Evolutionary conservation across 35 echinoderm and acorn worm genomes (phyloP), one percentile per base, ranked within the genome.

Genomic region (Lytechinus variegatus): DNA sequence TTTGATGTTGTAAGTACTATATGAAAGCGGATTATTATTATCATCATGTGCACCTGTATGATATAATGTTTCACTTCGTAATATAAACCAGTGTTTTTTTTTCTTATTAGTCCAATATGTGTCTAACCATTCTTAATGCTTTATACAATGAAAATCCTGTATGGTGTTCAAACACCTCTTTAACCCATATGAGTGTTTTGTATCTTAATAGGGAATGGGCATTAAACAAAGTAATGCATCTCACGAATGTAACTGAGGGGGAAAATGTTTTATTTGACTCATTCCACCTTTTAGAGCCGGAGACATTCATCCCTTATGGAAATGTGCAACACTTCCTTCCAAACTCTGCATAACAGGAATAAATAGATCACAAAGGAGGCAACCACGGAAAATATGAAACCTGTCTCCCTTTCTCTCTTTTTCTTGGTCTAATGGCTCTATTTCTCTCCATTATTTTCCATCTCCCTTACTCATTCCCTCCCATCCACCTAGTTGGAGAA

Each of bases 261-360:
- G n/a, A 79, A 79, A 24, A 79, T 79, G 21, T 79, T 79, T 71
- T 79, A 79, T 79, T 14, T 24, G 66, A 79, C 16, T 79, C 66
- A 90, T 90, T 90, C 88, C 28, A 90, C 88, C 88, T 90, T 79
- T 79, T 24, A 79, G 19, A 90, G 88, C 88, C 1, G 56, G 29
- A 90, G 52, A 90, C 28, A 90, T 90, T 90, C 27, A 10, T 33
- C 14, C 88, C 33, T 44, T 12, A 4, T 44, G 88, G 88, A 90
- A 90, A 90, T 90, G 88, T 54, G 88, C 88, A 90, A 90, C 52
- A 16, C 52, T 90, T 90, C 88, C 88, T 90, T 28, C 52, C 28
- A 90, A 90, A 90, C 88, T 90, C 28, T 52, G 88, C 29, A 90
- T 90, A 90, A 90, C 88, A 90, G 88, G 88, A 90, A 90, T 90